phyloP scores from a whole-genome alignment of 2,888 invertebrate genomes.

The Conchocele bisecta region DNA sequence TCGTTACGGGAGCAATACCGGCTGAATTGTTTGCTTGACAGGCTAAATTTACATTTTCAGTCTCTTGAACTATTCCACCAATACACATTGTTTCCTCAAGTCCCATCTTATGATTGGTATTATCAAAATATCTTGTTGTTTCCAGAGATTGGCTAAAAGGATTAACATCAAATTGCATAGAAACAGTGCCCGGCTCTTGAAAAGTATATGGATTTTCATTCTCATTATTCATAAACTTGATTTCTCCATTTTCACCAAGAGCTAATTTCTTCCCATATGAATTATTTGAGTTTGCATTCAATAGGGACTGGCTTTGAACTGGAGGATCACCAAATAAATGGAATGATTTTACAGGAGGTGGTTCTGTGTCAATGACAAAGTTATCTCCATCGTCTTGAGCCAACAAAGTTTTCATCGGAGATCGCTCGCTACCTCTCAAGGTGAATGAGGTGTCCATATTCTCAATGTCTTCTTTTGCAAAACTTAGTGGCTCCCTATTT shows the following conservation, averaged over 20 bases:
- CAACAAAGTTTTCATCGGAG: neutral
- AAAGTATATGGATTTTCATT: no score
- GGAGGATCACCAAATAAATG: neutral
- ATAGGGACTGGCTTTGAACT: no score
- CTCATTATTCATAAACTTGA: no score
- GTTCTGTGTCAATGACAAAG: neutral
- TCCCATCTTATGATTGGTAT: neutral
- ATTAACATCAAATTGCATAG: no score
- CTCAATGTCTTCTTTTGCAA: neutral
- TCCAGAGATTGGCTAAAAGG: no score
- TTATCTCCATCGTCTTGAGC: neutral
- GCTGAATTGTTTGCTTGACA: neutral
- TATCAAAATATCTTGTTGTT: neutral
- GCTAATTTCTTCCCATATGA: no score
- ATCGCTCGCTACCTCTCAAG: neutral
- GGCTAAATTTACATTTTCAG: no score
- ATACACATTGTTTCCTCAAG: constrained; percentile 9
- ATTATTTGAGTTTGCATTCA: no score
- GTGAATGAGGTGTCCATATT: no score
- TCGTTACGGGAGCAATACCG: no score
- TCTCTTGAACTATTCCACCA: neutral
- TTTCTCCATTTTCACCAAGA: no score
- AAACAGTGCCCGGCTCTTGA: no score
- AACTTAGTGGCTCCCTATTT: neutral
- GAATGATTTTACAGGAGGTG: neutral